These are phyloP conservation scores for Drosophila conformis DNA, from an alignment of 2,888 invertebrate genomes.

Conservation along the genomic window DNA sequence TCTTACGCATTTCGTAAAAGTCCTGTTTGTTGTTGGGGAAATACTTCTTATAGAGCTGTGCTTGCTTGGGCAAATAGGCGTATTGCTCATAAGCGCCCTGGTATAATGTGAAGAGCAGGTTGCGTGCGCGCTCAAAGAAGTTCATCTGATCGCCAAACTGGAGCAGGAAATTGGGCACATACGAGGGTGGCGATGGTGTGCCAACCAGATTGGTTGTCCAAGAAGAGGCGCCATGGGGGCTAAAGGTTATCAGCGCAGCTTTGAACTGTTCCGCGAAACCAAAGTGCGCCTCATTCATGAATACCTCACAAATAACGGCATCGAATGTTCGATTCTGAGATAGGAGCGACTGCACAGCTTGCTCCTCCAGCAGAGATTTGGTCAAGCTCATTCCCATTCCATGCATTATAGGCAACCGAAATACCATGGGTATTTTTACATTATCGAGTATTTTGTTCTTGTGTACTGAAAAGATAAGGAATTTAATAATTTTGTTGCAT, in stretches of 20 bases:
- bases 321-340: constrained; percentile 83
- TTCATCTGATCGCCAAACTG: constrained; percentile 82
- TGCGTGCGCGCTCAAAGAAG: constrained; percentile 78
- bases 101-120: constrained; percentile 64
- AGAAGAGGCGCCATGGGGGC: constrained; percentile 68
- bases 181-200: constrained; percentile 81
- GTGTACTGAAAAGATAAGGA: constrained; percentile 15
- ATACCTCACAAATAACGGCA: constrained; percentile 82
- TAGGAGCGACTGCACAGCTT: constrained; percentile 68
- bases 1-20: constrained; percentile 63
- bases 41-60: constrained; percentile 51
- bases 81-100: constrained; percentile 59
- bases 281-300: constrained; percentile 82
- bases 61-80: constrained; percentile 77
- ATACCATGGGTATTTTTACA: constrained; percentile 3
- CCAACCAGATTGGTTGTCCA: constrained; percentile 74
- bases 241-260: constrained; percentile 71
- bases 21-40: constrained; percentile 64
- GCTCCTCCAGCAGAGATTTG: constrained; percentile 58
- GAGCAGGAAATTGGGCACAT: constrained; percentile 73
- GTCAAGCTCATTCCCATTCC: constrained; percentile 51
- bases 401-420: constrained; percentile 29
- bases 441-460: constrained; percentile 25
- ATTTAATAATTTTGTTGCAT: neutral
- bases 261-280: constrained; percentile 78